Evolutionary conservation across 2,888 invertebrate species (phyloP).

Genomic region (Morinoia aosen): DNA sequence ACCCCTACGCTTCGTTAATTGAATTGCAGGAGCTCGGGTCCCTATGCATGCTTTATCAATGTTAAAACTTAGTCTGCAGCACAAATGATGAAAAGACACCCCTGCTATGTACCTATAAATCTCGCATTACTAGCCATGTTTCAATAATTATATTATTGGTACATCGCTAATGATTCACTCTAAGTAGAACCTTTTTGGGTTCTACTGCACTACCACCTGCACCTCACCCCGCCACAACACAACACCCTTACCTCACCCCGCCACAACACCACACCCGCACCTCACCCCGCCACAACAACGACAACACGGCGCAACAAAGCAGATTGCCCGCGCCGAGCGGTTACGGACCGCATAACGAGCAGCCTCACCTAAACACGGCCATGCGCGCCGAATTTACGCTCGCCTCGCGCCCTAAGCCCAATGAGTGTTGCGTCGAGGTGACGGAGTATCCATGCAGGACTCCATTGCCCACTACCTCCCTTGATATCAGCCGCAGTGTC

Average conservation of each 20-base stretch:
- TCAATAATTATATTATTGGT: no score
- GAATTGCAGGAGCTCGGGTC: no score
- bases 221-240: not conserved
- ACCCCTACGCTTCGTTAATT: no score
- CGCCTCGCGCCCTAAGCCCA: not conserved
- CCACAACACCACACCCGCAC: not conserved
- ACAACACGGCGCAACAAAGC: not conserved
- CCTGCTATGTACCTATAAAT: no score
- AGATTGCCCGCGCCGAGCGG: not conserved
- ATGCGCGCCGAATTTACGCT: not conserved
- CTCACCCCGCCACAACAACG: not conserved
- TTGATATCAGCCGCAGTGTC: not conserved
- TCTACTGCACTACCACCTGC: no score
- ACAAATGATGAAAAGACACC: no score
- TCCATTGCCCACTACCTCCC: not conserved
- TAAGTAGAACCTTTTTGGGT: no score
- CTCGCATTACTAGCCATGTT: no score
- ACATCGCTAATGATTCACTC: no score
- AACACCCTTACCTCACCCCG: not conserved
- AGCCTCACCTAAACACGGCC: conserved; percentile 4
- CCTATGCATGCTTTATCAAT: no score
- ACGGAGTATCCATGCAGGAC: not conserved
- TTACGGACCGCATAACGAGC: not conserved
- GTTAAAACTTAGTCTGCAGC: no score
- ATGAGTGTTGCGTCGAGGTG: not conserved